Conservation (phyloP, 2,888 invertebrate species). For the Poecilobothrus nobilitatus region DNA sequence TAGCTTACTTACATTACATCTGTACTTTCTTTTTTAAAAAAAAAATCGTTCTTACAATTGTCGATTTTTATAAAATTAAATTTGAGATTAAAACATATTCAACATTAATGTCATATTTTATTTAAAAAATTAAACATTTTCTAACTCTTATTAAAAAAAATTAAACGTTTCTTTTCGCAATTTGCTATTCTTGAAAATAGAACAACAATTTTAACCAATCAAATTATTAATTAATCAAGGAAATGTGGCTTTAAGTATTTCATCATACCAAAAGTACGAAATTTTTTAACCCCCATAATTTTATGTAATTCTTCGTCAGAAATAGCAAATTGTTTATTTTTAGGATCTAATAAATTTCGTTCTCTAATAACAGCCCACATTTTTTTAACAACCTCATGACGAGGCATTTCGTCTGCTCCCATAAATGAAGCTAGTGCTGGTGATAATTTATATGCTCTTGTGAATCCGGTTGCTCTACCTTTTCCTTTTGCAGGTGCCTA, state of each 20-base stretch:
- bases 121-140: neutral
- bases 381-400: constrained; percentile 83
- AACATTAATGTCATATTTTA: neutral
- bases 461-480: constrained; percentile 66
- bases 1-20: neutral
- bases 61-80: neutral
- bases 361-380: constrained; percentile 87
- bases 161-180: neutral
- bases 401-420: constrained; percentile 73
- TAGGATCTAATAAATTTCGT: constrained; percentile 81
- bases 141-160: neutral
- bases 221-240: neutral
- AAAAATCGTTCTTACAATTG: neutral
- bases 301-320: constrained; percentile 84
- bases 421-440: constrained; percentile 72
- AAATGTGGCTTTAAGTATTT: constrained; percentile 91
- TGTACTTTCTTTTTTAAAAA: neutral
- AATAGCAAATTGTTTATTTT: constrained; percentile 89
- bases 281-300: constrained; percentile 84
- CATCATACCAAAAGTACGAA: constrained; percentile 95
- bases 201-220: neutral
- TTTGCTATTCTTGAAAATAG: neutral
- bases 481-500: neutral
- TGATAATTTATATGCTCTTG: constrained; percentile 73
- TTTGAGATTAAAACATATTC: neutral